Conservation (phyloP, 2,797 vertebrate species). For the Hapalemur alaotrensis region DNA sequence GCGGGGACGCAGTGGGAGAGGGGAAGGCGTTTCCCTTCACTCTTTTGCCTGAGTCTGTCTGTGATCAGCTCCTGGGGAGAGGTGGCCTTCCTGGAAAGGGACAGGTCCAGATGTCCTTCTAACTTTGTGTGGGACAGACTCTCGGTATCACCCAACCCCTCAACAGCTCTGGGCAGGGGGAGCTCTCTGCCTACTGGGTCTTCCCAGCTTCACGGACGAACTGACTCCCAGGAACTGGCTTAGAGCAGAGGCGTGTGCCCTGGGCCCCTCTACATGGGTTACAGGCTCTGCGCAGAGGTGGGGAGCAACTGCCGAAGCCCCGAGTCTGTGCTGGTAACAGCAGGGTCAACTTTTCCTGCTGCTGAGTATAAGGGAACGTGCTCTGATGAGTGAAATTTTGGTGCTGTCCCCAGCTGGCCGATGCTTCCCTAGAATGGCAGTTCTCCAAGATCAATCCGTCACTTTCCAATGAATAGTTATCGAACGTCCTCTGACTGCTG, state of each 20-base stretch:
- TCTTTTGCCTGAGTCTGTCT: background rate
- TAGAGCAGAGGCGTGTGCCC: fast-evolving
- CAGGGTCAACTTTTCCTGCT: background rate
- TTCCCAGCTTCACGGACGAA: background rate
- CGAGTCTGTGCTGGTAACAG: background rate
- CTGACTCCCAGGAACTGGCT: background rate
- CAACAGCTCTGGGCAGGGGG: fast-evolving
- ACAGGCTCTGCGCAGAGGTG: fast-evolving
- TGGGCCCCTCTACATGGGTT: fast-evolving
- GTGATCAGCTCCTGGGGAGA: background rate
- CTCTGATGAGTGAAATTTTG: fast-evolving
- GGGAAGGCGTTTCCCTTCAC: background rate
- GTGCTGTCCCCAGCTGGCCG: background rate
- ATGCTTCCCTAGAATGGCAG: background rate
- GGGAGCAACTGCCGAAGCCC: fast-evolving
- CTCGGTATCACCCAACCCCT: fast-evolving
- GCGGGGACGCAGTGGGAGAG: fast-evolving
- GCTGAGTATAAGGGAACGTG: fast-evolving
- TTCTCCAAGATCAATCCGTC: conserved; percentile 12
- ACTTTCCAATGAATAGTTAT: conserved; percentile 54
- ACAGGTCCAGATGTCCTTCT: background rate
- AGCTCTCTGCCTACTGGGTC: fast-evolving
- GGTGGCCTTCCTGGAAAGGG: background rate
- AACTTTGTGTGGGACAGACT: background rate
- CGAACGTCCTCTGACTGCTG: background rate